Evolutionary conservation across 2,113 vertebrate species (phyloP), one percentile per base, ranked within the genome.

Genomic region (Apteryx owenii): DNA sequence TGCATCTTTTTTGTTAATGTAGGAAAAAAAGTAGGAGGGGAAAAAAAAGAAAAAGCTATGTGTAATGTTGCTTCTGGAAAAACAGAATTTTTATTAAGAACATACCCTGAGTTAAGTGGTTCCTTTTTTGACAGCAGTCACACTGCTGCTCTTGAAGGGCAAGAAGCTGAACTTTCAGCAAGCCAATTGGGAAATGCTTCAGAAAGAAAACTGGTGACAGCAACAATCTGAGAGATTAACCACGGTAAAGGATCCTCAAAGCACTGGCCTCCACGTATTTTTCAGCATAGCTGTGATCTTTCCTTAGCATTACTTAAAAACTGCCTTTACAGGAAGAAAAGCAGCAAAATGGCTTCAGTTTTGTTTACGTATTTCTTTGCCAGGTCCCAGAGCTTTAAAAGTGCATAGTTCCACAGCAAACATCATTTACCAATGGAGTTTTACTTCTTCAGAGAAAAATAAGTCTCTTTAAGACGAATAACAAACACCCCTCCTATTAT

Each of bases 161-260:
- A 96, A 68, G 48, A 92, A 61, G 68, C 51, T 93, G 91, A 97
- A 92, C 72, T 97, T 91, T 82, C 73, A 66, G 18, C n/a, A 3
- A 94, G 15, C 77, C 83, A 95, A 90, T 92, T 94, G 95, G 68
- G 77, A 93, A 87, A 75, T 53, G 33, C 33, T 89, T 93, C 56
- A 70, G 65, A 86, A 95, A 56, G 48, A 40, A 36, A n/a, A 46
- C 21, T 26, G 48, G 46, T 83, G 70, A 83, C 79, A 90, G 66
- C 69, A 91, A 14, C 54, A n/a, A 38, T 89, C 61, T 46, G 76
- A 61, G 72, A 84, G 58, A 93, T 83, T 84, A 91, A 75, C 70
- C 82, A 12, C 60, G 85, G 50, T 10, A 80, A 90, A 92, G 36
- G 69, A 70, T 86, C 42, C 68, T 69, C 62, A 89, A 76, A 97